These are phyloP conservation scores for Mimachlamys varia DNA, from an alignment of 2,888 invertebrate species.

Conservation along the genomic window DNA sequence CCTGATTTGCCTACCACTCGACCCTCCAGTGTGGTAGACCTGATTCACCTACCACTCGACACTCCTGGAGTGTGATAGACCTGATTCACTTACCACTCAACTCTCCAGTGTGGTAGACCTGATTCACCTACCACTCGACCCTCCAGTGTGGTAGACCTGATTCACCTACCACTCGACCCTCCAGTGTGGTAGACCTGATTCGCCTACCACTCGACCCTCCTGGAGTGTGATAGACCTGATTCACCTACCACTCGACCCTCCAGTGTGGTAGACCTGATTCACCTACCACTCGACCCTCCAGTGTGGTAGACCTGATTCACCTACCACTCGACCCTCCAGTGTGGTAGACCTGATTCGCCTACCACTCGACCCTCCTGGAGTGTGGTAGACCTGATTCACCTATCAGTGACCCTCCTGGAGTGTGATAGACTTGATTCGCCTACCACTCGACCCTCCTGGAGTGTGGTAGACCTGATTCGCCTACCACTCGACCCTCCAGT, in stretches of 20 bases:
- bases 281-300: not conserved
- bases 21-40: not conserved
- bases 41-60: not conserved
- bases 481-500: not conserved
- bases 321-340: not conserved
- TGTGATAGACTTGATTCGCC: no score
- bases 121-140: not conserved
- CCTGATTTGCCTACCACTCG: not conserved
- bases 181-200: not conserved
- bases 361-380: not conserved
- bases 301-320: not conserved
- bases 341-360: not conserved
- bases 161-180: not conserved
- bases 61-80: not conserved
- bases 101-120: not conserved
- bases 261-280: not conserved
- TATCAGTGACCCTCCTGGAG: not conserved
- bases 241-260: not conserved
- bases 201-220: not conserved
- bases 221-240: not conserved
- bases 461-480: not conserved
- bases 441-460: not conserved
- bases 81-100: not conserved
- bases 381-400: not conserved
- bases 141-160: not conserved